Evolutionary conservation across 1,140 invertebrate genomes (phyloP).

Genomic region (Sminthurinus signatus): DNA sequence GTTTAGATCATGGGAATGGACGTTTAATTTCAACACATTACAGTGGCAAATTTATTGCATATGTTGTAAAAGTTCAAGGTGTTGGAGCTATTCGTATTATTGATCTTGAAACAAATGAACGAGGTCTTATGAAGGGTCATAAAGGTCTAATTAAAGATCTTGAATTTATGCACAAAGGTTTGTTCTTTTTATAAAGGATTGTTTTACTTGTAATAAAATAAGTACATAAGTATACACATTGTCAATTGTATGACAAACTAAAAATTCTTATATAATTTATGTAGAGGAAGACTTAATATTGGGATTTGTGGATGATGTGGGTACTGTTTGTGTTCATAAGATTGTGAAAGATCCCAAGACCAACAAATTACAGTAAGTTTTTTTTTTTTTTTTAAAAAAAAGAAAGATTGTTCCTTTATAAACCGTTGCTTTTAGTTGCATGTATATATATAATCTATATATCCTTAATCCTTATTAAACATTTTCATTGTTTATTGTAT

Average conservation of each 20-base stretch:
- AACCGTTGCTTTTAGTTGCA: too few relatives aligned
- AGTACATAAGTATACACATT: too few relatives aligned
- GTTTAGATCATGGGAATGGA: slow-evolving; percentile 74
- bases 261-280: slow-evolving; percentile 84
- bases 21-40: slow-evolving; percentile 83
- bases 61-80: slow-evolving; percentile 76
- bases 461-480: too few relatives aligned
- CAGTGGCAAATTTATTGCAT: slow-evolving; percentile 76
- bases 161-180: slow-evolving; percentile 76
- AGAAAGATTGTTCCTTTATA: too few relatives aligned
- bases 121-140: slow-evolving; percentile 79
- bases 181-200: neutral
- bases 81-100: slow-evolving; percentile 73
- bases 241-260: too few relatives aligned
- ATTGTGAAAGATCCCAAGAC: slow-evolving; percentile 53
- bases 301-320: slow-evolving; percentile 76
- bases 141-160: slow-evolving; percentile 77
- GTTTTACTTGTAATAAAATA: too few relatives aligned
- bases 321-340: slow-evolving; percentile 72
- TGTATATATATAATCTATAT: too few relatives aligned
- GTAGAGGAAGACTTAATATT: slow-evolving; percentile 66
- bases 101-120: slow-evolving; percentile 62
- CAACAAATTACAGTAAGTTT: slow-evolving; percentile 46
- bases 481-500: too few relatives aligned
- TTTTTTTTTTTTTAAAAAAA: too few relatives aligned